These are phyloP conservation scores for Cantharis rustica DNA, from an alignment of 2,888 invertebrate genomes.

Conservation along the genomic window DNA sequence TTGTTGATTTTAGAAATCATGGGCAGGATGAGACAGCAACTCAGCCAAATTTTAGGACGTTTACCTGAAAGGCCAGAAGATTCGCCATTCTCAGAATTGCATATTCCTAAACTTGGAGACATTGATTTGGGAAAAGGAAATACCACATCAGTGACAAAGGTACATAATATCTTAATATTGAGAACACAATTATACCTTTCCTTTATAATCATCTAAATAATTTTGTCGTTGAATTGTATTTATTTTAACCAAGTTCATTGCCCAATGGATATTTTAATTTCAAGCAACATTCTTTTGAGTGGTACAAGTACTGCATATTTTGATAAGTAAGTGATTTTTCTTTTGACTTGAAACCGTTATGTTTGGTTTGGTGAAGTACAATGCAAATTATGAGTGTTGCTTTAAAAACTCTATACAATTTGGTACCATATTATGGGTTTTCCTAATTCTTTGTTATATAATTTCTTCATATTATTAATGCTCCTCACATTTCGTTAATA, in stretches of 20 bases:
- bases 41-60: constrained; percentile 43
- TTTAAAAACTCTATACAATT: background rate
- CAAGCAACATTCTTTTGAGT: background rate
- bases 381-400: background rate
- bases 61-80: constrained; percentile 38
- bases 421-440: background rate
- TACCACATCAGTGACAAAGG: constrained; percentile 53
- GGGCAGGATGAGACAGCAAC: constrained; percentile 46
- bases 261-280: background rate
- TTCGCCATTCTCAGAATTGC: constrained; percentile 33
- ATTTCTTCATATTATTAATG: background rate
- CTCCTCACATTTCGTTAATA: too few species aligned
- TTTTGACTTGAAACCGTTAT: background rate
- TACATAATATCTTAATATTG: too few species aligned
- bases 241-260: background rate
- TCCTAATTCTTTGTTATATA: background rate
- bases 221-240: background rate
- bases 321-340: background rate
- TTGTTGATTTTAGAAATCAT: constrained; percentile 44
- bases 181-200: too few species aligned
- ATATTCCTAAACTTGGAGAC: constrained; percentile 33
- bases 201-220: too few species aligned
- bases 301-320: background rate
- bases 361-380: background rate
- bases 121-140: constrained; percentile 53